These are phyloP conservation scores for Oreochromis mossambicus DNA, from an alignment of 2,797 vertebrate species.

Conservation along the genomic window DNA sequence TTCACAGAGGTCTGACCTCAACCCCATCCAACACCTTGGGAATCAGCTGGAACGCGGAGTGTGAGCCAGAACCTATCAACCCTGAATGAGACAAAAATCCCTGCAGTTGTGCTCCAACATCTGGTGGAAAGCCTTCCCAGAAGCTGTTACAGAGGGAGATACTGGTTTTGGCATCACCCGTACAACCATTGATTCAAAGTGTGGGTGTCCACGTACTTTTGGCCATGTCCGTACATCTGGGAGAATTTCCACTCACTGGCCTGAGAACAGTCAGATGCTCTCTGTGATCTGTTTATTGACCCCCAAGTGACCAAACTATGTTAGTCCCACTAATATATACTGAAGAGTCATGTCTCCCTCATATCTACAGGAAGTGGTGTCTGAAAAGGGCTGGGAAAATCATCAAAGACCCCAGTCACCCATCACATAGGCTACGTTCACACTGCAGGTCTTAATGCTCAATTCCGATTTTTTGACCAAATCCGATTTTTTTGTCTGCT, in stretches of 20 bases:
- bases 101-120: background rate
- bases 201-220: background rate
- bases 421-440: too few relatives aligned
- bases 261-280: background rate
- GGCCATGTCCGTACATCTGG: background rate
- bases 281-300: background rate
- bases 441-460: too few relatives aligned
- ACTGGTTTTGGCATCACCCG: background rate
- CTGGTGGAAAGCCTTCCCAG: background rate
- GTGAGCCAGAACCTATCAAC: background rate
- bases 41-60: background rate
- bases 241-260: background rate
- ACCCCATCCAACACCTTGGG: background rate
- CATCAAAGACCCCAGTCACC: too few relatives aligned
- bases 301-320: background rate
- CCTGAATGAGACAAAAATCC: constrained; percentile 5
- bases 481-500: too few relatives aligned
- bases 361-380: too few relatives aligned
- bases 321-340: background rate
- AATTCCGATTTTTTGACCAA: too few relatives aligned
- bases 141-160: background rate
- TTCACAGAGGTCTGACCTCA: background rate
- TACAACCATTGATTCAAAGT: background rate
- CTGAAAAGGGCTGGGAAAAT: too few relatives aligned
- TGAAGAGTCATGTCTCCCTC: background rate